A percentile compares a stretch with the other conserved stretches of the same genome.
These are phyloP conservation scores for Brachionichthys hirsutus DNA, from an alignment of 2,113 vertebrate genomes.

Conservation along the genomic window DNA sequence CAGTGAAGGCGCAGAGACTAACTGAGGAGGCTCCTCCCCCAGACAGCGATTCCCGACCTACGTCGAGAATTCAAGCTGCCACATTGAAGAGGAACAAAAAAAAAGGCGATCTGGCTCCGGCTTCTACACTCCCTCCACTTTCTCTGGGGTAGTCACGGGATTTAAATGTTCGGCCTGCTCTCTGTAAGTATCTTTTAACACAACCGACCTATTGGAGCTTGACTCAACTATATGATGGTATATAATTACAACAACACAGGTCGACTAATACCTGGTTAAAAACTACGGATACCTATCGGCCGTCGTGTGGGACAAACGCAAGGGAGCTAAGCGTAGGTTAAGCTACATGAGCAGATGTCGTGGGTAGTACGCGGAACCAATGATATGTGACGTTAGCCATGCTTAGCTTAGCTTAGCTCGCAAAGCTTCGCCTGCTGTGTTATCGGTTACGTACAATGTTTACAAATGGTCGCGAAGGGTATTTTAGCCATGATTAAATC, in stretches of 20 bases:
- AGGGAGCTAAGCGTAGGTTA: slow-evolving; percentile 21
- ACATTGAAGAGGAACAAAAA: slow-evolving; percentile 78
- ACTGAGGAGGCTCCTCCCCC: slow-evolving; percentile 64
- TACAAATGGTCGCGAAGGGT: background rate
- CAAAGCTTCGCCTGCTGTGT: background rate
- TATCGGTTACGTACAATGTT: background rate
- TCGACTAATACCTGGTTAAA: background rate
- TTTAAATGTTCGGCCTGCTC: slow-evolving; percentile 83
- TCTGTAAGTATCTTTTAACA: slow-evolving; percentile 73
- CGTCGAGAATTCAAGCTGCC: slow-evolving; percentile 60
- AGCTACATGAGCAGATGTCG: slow-evolving; percentile 3
- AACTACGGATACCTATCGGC: slow-evolving; percentile 29
- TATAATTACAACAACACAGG: background rate
- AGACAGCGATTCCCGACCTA: slow-evolving; percentile 55
- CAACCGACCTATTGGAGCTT: background rate
- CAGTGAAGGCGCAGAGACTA: slow-evolving; percentile 19
- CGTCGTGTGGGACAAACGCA: slow-evolving; percentile 8
- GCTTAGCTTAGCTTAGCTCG: slow-evolving; percentile 37
- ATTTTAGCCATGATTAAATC: background rate
- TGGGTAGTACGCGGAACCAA: background rate
- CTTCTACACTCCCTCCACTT: slow-evolving; percentile 75
- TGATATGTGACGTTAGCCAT: slow-evolving; percentile 26
- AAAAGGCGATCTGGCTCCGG: slow-evolving; percentile 68
- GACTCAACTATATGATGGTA: background rate
- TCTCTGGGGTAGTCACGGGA: slow-evolving; percentile 80